Evolutionary conservation across 1,140 invertebrate species (phyloP).

Genomic region (Orius insidiosus): DNA sequence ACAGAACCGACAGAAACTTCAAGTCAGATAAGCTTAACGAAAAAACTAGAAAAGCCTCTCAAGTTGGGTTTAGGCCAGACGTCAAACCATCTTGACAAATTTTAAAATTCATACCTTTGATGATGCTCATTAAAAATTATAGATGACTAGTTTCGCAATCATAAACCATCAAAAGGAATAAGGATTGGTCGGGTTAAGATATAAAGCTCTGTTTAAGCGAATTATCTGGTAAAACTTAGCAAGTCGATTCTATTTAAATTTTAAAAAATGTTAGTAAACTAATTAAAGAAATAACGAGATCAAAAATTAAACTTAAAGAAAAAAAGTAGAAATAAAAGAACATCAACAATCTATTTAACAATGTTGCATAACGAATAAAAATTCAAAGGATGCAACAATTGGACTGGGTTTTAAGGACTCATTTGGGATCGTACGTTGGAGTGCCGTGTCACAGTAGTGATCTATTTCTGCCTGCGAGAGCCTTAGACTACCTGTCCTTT

Average conservation of each 20-base stretch:
- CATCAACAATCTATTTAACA: too few relatives aligned
- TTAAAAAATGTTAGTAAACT: neutral
- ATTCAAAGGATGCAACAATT: conserved; percentile 10
- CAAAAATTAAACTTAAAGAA: neutral
- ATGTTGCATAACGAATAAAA: too few relatives aligned
- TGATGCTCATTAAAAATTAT: too few relatives aligned
- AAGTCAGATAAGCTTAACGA: too few relatives aligned
- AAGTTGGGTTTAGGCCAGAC: too few relatives aligned
- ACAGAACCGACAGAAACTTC: too few relatives aligned
- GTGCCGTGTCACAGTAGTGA: conserved; percentile 52
- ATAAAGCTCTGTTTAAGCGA: neutral
- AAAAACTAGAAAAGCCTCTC: too few relatives aligned
- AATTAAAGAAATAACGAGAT: neutral
- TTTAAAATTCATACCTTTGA: too few relatives aligned
- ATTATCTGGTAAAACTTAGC: neutral
- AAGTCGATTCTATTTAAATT: neutral
- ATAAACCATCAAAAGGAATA: too few relatives aligned
- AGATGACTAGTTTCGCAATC: too few relatives aligned
- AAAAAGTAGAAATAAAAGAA: neutral
- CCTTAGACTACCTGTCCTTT: conserved; percentile 20
- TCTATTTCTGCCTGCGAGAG: conserved; percentile 46
- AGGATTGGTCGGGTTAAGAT: too few relatives aligned
- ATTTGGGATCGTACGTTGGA: conserved; percentile 42
- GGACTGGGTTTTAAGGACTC: neutral
- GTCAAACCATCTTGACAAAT: too few relatives aligned